These are phyloP conservation scores for Acleris sparsana DNA, from an alignment of 2,888 invertebrate genomes.

Conservation along the genomic window DNA sequence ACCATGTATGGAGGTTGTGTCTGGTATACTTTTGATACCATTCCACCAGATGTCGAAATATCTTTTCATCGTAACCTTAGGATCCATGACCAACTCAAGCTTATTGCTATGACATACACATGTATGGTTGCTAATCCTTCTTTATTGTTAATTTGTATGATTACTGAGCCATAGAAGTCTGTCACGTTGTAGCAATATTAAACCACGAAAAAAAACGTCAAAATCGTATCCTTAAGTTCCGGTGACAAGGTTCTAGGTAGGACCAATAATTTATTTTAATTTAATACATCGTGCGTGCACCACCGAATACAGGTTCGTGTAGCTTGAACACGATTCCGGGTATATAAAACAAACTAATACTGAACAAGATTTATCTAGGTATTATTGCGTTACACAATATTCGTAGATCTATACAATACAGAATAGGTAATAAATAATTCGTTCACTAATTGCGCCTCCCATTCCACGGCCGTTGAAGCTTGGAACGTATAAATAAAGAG, in stretches of 20 bases:
- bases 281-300: too few relatives aligned
- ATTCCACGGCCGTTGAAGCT: conserved; percentile 28
- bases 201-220: too few relatives aligned
- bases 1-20: conserved; percentile 85
- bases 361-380: conserved; percentile 18
- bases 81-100: conserved; percentile 46
- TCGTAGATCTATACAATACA: conserved; percentile 2
- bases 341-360: conserved; percentile 17
- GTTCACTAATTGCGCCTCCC: conserved; percentile 26
- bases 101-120: too few relatives aligned
- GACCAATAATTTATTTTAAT: too few relatives aligned
- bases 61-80: conserved; percentile 52
- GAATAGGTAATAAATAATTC: conserved; percentile 29
- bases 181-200: too few relatives aligned
- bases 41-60: conserved; percentile 77
- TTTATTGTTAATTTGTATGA: too few relatives aligned
- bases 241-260: too few relatives aligned
- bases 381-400: conserved; percentile 18
- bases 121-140: too few relatives aligned
- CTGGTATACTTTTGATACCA: conserved; percentile 72
- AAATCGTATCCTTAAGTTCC: too few relatives aligned
- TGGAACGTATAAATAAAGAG: conserved; percentile 43
- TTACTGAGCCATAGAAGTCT: too few relatives aligned
- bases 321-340: neutral
- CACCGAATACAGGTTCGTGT: neutral